phyloP scores from a whole-genome alignment of 2,797 vertebrate species.

The Chloroceryle amazona region DNA sequence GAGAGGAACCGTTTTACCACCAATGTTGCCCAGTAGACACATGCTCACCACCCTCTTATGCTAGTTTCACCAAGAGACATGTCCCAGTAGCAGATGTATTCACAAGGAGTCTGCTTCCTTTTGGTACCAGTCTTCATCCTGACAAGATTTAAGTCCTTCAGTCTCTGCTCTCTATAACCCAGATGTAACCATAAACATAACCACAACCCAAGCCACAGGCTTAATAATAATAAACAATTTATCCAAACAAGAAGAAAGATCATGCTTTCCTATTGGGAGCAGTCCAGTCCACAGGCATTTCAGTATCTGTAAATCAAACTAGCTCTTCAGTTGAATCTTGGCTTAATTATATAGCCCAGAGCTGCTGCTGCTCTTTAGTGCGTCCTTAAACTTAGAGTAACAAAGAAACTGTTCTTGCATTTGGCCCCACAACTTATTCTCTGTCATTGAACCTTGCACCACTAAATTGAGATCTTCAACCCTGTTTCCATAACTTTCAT shows the following conservation, averaged over 20 bases:
- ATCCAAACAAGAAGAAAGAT: background rate
- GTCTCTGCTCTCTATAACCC: background rate
- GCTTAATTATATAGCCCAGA: background rate
- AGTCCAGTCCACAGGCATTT: constrained; percentile 1
- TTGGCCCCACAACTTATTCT: background rate
- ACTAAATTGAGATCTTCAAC: background rate
- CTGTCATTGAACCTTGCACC: background rate
- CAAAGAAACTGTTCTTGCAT: background rate
- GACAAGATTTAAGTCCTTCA: background rate
- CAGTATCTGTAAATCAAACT: background rate
- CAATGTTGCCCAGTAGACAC: background rate
- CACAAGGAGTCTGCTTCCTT: background rate
- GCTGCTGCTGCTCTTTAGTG: background rate
- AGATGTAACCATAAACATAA: background rate
- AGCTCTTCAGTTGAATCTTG: background rate
- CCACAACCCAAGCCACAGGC: background rate
- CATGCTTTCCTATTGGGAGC: background rate
- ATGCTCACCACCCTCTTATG: background rate
- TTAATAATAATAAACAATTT: background rate
- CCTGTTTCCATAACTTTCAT: background rate
- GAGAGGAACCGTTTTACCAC: background rate
- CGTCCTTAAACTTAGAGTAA: background rate
- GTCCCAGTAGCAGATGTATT: background rate
- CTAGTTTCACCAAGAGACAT: background rate
- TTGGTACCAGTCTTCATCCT: background rate